phyloP scores from a whole-genome alignment of 2,888 invertebrate species.

The Coelinius sp. region DNA sequence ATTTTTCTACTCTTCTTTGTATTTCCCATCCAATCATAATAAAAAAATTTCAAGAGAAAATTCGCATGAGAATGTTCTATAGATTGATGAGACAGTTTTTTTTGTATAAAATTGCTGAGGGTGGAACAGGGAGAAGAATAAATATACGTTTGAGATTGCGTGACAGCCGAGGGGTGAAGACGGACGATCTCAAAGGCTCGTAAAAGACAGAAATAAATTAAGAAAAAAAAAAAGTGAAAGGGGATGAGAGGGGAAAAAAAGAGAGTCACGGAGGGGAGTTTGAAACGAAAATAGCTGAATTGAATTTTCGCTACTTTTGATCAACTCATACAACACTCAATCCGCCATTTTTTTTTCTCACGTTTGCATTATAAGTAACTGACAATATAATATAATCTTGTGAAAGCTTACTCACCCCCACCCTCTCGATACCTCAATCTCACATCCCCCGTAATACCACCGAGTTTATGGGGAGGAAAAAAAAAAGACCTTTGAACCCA shows the following conservation, averaged over 20 bases:
- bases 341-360: too few species aligned
- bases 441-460: background rate
- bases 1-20: background rate
- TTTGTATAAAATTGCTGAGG: background rate
- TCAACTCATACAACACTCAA: too few species aligned
- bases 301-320: too few species aligned
- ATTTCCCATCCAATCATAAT: background rate
- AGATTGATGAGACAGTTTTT: background rate
- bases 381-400: background rate
- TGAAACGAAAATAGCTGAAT: background rate
- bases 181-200: background rate
- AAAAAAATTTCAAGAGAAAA: background rate
- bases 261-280: background rate
- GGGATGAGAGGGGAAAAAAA: background rate
- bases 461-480: background rate
- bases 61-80: background rate
- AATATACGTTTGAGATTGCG: background rate
- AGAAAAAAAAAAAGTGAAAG: background rate
- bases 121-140: background rate
- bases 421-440: background rate
- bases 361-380: too few species aligned
- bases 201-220: background rate
- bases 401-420: too few species aligned
- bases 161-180: conserved; percentile 1
- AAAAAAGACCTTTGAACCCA: background rate